phyloP scores from a whole-genome alignment of 1,140 invertebrate genomes.

The Oncopodura yosiiana region DNA sequence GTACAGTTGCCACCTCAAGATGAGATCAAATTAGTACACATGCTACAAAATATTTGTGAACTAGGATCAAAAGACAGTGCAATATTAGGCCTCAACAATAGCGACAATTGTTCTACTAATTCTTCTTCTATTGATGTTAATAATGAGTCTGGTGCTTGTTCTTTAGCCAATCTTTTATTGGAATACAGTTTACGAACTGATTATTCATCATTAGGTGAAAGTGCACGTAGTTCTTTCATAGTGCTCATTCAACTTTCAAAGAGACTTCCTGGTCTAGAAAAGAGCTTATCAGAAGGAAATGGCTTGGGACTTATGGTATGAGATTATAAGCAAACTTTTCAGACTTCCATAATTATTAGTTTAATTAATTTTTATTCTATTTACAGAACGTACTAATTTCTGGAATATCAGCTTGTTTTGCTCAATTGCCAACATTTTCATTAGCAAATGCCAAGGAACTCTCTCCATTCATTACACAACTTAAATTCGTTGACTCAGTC shows the following conservation, averaged over 20 bases:
- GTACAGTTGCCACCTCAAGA: conserved; percentile 21
- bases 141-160: conserved; percentile 24
- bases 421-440: conserved; percentile 31
- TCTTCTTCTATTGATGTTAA: not conserved
- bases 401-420: conserved; percentile 31
- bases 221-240: conserved; percentile 28
- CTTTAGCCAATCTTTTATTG: conserved; percentile 29
- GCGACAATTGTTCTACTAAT: not conserved
- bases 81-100: conserved; percentile 23
- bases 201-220: conserved; percentile 13
- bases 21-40: conserved; percentile 29
- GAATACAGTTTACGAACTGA: conserved; percentile 28
- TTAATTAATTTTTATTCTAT: not conserved
- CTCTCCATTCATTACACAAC: conserved; percentile 24
- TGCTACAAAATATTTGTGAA: conserved; percentile 30
- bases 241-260: conserved; percentile 26
- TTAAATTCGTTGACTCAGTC: conserved; percentile 31
- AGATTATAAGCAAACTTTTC: no score
- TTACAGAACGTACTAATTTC: conserved; percentile 30
- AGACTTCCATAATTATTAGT: not conserved
- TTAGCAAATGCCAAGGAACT: conserved; percentile 21
- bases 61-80: conserved; percentile 25
- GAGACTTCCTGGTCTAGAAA: conserved; percentile 23
- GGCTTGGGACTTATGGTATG: conserved; percentile 28
- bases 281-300: conserved; percentile 26